Percentiles rank a stretch among this genome's conserved stretches.
Evolutionary conservation across 2,797 vertebrate genomes (phyloP).

Genomic region (Valencia hispanica): DNA sequence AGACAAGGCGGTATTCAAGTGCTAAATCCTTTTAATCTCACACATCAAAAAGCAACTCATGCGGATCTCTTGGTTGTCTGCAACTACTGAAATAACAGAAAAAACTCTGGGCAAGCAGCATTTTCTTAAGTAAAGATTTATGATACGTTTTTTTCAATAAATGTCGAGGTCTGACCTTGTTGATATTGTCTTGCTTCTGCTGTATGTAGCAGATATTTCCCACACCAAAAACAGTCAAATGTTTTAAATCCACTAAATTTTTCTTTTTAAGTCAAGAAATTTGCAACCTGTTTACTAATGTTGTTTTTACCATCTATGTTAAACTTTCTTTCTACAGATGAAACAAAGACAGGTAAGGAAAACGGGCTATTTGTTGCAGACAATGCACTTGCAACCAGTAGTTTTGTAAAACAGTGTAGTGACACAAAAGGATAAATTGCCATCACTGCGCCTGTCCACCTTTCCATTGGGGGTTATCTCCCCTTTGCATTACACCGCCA

Average conservation of each 20-base stretch:
- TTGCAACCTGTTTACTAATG: conserved; percentile 19
- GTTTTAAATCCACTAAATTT: conserved; percentile 8
- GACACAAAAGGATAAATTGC: conserved; percentile 76
- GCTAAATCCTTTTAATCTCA: conserved; percentile 77
- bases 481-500: conserved; percentile 53
- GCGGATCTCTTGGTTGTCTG: conserved; percentile 63
- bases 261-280: conserved; percentile 23
- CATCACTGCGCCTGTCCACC: conserved; percentile 61
- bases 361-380: conserved; percentile 41
- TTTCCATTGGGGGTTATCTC: conserved; percentile 52
- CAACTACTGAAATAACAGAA: conserved; percentile 56
- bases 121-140: conserved; percentile 39
- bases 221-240: background rate
- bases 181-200: conserved; percentile 14
- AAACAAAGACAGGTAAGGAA: background rate
- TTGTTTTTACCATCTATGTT: conserved; percentile 12
- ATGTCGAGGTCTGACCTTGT: conserved; percentile 16
- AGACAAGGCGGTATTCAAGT: conserved; percentile 66
- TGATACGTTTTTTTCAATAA: conserved; percentile 18
- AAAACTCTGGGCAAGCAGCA: conserved; percentile 40
- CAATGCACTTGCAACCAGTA: conserved; percentile 37
- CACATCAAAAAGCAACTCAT: conserved; percentile 74
- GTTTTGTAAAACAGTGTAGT: conserved; percentile 57
- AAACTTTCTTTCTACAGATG: conserved; percentile 4
- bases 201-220: conserved; percentile 1